phyloP scores from a whole-genome alignment of 1,140 invertebrate species.

The Drosophila albomicans region DNA sequence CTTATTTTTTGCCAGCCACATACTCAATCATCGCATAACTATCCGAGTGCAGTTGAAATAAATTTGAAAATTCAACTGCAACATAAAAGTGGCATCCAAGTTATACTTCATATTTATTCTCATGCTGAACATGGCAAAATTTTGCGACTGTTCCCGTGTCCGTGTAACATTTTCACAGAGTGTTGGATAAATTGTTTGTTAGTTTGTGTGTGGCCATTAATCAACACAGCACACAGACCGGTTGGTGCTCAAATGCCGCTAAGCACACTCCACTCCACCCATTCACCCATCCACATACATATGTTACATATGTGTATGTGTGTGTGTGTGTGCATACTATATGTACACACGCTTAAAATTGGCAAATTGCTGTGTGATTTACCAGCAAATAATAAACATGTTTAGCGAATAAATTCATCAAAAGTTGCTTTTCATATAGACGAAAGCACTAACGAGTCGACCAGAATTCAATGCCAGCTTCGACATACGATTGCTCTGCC shows the following conservation, averaged over 20 bases:
- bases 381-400: conserved; percentile 83
- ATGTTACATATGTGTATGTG: background rate
- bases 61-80: conserved; percentile 10
- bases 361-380: conserved; percentile 82
- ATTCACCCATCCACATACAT: conserved; percentile 7
- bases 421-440: conserved; percentile 68
- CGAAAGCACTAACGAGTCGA: conserved; percentile 70
- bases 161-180: conserved; percentile 24
- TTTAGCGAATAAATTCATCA: conserved; percentile 82
- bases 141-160: background rate
- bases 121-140: background rate
- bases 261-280: conserved; percentile 18
- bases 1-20: background rate
- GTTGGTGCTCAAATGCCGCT: conserved; percentile 27
- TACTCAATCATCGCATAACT: background rate
- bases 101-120: conserved; percentile 23
- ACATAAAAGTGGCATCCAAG: conserved; percentile 14
- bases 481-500: background rate
- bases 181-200: conserved; percentile 43
- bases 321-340: background rate
- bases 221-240: conserved; percentile 55
- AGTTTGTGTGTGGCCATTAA: conserved; percentile 65
- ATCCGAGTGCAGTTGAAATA: conserved; percentile 16
- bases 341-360: conserved; percentile 60
- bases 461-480: conserved; percentile 26